Conservation (phyloP, 2,888 invertebrate species). For the Tetropium fuscum region DNA sequence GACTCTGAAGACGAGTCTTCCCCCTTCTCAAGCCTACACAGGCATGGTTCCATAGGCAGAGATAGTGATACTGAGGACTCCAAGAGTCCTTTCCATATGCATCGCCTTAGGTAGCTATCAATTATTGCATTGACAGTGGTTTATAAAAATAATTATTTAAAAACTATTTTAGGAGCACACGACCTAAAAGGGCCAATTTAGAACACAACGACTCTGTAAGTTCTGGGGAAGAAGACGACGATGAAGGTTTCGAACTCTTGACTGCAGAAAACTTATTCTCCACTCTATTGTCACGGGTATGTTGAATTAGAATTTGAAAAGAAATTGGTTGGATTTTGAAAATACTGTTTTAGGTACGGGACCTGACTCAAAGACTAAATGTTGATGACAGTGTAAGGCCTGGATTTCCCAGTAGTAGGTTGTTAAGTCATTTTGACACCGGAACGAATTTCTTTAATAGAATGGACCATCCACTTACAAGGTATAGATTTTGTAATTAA, state of each 20-base stretch:
- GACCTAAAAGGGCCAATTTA: slow-evolving; percentile 74
- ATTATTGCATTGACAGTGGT: not conserved
- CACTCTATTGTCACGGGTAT: slow-evolving; percentile 84
- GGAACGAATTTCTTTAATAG: slow-evolving; percentile 66
- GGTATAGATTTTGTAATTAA: slow-evolving; percentile 63
- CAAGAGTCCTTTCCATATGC: slow-evolving; percentile 70
- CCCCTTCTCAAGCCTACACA: slow-evolving; percentile 70
- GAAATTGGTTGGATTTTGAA: not conserved
- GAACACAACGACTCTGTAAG: slow-evolving; percentile 88
- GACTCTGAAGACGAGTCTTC: slow-evolving; percentile 78
- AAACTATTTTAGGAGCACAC: slow-evolving; percentile 70
- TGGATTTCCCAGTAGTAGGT: slow-evolving; percentile 73
- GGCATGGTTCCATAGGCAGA: slow-evolving; percentile 70
- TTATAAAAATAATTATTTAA: not conserved
- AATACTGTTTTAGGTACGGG: slow-evolving; percentile 74
- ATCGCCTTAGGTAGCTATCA: slow-evolving; percentile 72
- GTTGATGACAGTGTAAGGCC: slow-evolving; percentile 80
- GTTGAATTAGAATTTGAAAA: slow-evolving; percentile 44
- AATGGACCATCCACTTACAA: slow-evolving; percentile 65
- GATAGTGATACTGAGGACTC: slow-evolving; percentile 73
- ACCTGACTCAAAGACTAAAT: slow-evolving; percentile 85
- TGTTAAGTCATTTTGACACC: slow-evolving; percentile 69
- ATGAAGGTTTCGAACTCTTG: slow-evolving; percentile 91
- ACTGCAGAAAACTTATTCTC: slow-evolving; percentile 93
- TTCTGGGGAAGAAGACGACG: slow-evolving; percentile 89